These are phyloP conservation scores for Pollimyrus isidori DNA, from an alignment of 2,113 vertebrate species.

Conservation along the genomic window DNA sequence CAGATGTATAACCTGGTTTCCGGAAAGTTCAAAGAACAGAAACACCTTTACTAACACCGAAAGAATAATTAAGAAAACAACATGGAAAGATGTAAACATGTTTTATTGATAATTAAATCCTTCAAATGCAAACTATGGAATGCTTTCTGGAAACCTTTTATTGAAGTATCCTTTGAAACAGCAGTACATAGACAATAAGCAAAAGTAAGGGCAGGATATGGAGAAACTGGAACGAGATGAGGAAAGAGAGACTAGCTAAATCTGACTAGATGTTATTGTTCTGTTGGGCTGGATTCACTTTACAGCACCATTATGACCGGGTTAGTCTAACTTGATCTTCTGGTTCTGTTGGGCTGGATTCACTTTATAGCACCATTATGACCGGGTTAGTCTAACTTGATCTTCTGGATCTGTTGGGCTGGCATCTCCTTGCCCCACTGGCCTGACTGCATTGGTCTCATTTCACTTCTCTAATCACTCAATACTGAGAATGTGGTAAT, in stretches of 20 bases:
- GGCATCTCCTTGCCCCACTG: background rate
- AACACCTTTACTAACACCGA: background rate
- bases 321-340: background rate
- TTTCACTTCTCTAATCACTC: background rate
- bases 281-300: background rate
- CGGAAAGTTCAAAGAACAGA: background rate
- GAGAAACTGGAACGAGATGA: background rate
- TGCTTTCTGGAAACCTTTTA: background rate
- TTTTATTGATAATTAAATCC: background rate
- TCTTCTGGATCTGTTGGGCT: background rate
- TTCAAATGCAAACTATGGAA: background rate
- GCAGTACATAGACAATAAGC: background rate
- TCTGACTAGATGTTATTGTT: background rate
- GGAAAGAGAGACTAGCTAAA: background rate
- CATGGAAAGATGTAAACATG: background rate
- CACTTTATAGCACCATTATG: background rate
- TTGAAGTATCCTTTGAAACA: no score
- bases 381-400: background rate
- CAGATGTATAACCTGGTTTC: background rate
- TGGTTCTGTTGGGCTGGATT: background rate
- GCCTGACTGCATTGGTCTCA: background rate
- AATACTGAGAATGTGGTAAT: background rate
- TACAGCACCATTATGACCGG: background rate
- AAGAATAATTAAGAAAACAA: background rate
- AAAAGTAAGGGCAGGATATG: background rate